Base-by-base conservation (phyloP, 2,113 vertebrate species). In the Hemicordylus capensis region DNA sequence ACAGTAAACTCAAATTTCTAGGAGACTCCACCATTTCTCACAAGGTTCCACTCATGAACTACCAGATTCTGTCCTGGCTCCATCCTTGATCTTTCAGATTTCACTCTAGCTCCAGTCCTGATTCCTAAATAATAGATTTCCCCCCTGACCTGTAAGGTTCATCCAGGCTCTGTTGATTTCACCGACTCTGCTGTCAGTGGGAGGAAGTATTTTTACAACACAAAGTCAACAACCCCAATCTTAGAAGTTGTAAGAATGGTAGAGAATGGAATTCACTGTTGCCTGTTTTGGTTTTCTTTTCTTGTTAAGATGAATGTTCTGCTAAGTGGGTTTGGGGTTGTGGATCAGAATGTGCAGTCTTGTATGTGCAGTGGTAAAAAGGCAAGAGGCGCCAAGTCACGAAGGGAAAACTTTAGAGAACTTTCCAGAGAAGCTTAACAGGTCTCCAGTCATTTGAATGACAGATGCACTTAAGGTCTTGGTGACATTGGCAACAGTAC, bases 391-490 rank as follows among this genome's bases (percentile, higher is more conserved):
- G 56, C 22, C 63, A 19, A 70, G 14, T 39, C 48, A 54, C 46
- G 4, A 81, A 37, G n/a, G 44, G n/a, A 81, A 67, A 54, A 4
- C 17, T 37, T 67, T 19, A 56, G n/a, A 56, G 66, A 70, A 39
- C 34, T 56, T 81, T 81, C 80, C 15, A 6, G 48, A 39, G 64
- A 69, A 31, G 64, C 48, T 42, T 70, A 81, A 69, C 66, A 54
- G 22, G 63, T 80, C 34, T 70, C 22, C 24, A 6, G 24, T 81
- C n/a, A 54, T 20, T 37, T 81, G 64, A 81, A 56, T 56, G 80
- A 81, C 80, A 81, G 48, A 54, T 81, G 80, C 34, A 31, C 34
- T 70, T 66, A 70, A 70, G 80, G 80, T 70, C 64, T 81, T 42
- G 24, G 64, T 81, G 67, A 82, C 80, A 70, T 56, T 72, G 61